Conservation (phyloP, 2,797 vertebrate species). For the Mormyrops attenuatus region DNA sequence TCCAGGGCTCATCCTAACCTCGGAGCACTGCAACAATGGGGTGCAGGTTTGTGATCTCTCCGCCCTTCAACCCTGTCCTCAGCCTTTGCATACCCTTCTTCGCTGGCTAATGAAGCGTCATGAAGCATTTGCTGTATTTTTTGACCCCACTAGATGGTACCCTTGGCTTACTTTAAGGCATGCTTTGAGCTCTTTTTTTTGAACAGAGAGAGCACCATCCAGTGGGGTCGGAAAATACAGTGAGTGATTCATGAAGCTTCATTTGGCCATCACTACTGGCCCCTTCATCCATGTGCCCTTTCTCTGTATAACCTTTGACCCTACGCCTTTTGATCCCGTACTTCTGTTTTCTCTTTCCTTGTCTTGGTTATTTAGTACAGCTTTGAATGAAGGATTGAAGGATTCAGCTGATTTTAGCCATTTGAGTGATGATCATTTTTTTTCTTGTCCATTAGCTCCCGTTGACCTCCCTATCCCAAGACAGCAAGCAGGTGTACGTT, state of each 20-base stretch:
- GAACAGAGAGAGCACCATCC: background rate
- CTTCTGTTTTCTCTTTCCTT: background rate
- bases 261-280: background rate
- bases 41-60: slow-evolving; percentile 65
- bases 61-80: background rate
- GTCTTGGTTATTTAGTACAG: background rate
- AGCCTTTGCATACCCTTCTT: background rate
- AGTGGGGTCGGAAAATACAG: background rate
- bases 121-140: background rate
- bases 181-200: background rate
- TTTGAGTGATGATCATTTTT: background rate
- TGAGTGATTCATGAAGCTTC: background rate
- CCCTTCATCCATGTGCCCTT: background rate
- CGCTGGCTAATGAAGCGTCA: background rate
- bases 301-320: background rate
- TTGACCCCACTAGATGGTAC: background rate
- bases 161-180: background rate
- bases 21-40: slow-evolving; percentile 93
- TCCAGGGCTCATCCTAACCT: slow-evolving; percentile 88
- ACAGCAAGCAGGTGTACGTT: slow-evolving; percentile 89
- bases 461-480: slow-evolving; percentile 80
- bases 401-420: background rate
- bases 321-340: background rate
- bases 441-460: slow-evolving; percentile 67
- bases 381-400: background rate